Base-by-base conservation (phyloP, 2,113 vertebrate species). In the Nycticorax nycticorax region DNA sequence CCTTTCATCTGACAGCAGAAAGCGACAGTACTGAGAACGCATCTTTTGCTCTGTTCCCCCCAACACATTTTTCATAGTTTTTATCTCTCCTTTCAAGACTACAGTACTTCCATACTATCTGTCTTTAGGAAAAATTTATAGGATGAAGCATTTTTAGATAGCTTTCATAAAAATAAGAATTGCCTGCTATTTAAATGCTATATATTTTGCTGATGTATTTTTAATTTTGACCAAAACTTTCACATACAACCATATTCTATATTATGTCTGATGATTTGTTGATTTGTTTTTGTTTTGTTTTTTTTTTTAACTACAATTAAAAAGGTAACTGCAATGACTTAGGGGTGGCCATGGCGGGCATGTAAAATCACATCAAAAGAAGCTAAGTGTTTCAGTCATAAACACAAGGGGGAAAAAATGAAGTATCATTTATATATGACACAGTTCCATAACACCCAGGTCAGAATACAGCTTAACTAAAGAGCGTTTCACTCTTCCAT, bases 1-100 rank as follows among this genome's bases (percentile, higher is more conserved):
- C 32, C 63, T 88, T 96, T 93, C n/a, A 60, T 84, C 77, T 74
- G 67, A n/a, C 84, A 81, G 55, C 48, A 82, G 35, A 75, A 88
- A 77, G 56, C 3, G 9, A 35, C 43, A 80, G 28, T 45, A 85
- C 37, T 47, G 78, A 83, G 64, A 92, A 59, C 0, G 8, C 20
- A 59, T 84, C 48, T 93, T 56, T 59, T 86, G 83, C 60, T 92
- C 39, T 55, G 26, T 33, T 91, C 35, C 18, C 60, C 20, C 32
- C 39, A 53, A n/a, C 7, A 35, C 28, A 37, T 86, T 59, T 94
- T 97, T 92, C 20, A 39, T 19, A 75, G n/a, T 88, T 86, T 53
- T 91, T 53, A 5, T 83, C 53, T 69, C 62, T 79, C 74, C 24
- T 91, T 86, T 63, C 32, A 73, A 92, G 72, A 66, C 41, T 74